phyloP scores from a whole-genome alignment of 2,113 vertebrate genomes.

The Leptobrachium leishanense region DNA sequence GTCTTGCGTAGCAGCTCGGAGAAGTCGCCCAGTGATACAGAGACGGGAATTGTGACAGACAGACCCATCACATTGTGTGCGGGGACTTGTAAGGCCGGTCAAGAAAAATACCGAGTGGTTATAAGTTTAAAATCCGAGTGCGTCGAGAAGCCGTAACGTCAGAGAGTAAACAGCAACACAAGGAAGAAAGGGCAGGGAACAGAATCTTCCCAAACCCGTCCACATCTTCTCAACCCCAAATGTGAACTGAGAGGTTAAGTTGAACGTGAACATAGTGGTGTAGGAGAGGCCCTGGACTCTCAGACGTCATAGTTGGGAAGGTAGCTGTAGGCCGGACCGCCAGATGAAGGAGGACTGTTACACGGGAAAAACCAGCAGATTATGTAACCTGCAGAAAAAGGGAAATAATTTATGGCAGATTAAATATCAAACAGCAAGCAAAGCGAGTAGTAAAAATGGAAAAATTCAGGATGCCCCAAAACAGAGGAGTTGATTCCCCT shows the following conservation, averaged over 20 bases:
- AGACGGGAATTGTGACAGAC: neutral
- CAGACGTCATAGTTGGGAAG: constrained; percentile 78
- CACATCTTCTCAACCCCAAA: neutral
- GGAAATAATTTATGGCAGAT: too few relatives aligned
- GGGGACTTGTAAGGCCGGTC: neutral
- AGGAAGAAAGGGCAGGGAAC: neutral
- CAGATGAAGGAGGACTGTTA: constrained; percentile 65
- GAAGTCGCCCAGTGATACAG: neutral
- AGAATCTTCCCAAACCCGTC: neutral
- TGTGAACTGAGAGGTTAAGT: neutral
- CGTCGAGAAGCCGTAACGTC: neutral
- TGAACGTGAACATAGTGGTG: too few relatives aligned
- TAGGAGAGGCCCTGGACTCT: constrained; percentile 13
- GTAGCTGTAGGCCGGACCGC: constrained; percentile 72
- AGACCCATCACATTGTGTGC: neutral
- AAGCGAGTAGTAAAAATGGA: too few relatives aligned
- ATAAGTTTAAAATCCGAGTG: neutral
- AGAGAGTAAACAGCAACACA: neutral
- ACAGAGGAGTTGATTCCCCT: neutral
- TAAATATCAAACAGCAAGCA: neutral
- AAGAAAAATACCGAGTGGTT: neutral
- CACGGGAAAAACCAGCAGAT: constrained; percentile 78
- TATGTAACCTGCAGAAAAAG: constrained; percentile 64
- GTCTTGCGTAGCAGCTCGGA: too few relatives aligned
- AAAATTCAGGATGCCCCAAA: neutral